Base-by-base conservation (phyloP, 2,888 invertebrate genomes). In the Allolobophora icterica region DNA sequence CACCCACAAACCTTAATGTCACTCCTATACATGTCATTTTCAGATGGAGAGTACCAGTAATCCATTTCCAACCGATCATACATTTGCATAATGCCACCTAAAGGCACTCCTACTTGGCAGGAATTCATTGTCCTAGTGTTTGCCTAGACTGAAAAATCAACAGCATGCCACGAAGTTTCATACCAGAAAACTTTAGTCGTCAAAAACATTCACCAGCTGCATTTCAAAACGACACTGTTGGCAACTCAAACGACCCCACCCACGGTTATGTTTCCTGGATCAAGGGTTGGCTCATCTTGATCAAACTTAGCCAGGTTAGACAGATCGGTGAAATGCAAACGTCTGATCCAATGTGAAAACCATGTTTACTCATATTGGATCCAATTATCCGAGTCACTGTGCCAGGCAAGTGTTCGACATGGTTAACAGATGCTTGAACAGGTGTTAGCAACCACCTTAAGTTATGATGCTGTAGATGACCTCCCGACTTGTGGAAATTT, bases 21-120 rank as follows among this genome's bases (percentile, higher is more conserved):
- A 71, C n/a, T 71, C n/a, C 71, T 71, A 71, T 71, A 71, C 71
- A 30, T 71, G 71, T n/a, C n/a, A 71, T 71, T 71, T n/a, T 71
- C 30, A 13, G 71, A 71, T 71, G 71, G n/a, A n/a, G n/a, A 30
- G 71, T 71, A n/a, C 13, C 71, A 71, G 71, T n/a, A 71, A 71
- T 71, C 30, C 71, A 71, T 17, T 71, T 71, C 71, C 8, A 71
- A 6, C 13, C n/a, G 71, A n/a, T 71, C 71, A n/a, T 71, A 30
- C 6, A 30, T 71, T 71, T 71, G 71, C 71, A 71, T 71, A 71
- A 30, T n/a, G n/a, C 71, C 71, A 71, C n/a, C 71, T 30, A 71
- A 71, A 71, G 71, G 71, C 71, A 71, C 71, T 71, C 71, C 71
- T 71, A 71, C 71, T 71, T 71, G 71, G 71, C n/a, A 71, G 71